These are phyloP conservation scores for Empis livida DNA, from an alignment of 2,888 invertebrate genomes.

Conservation along the genomic window DNA sequence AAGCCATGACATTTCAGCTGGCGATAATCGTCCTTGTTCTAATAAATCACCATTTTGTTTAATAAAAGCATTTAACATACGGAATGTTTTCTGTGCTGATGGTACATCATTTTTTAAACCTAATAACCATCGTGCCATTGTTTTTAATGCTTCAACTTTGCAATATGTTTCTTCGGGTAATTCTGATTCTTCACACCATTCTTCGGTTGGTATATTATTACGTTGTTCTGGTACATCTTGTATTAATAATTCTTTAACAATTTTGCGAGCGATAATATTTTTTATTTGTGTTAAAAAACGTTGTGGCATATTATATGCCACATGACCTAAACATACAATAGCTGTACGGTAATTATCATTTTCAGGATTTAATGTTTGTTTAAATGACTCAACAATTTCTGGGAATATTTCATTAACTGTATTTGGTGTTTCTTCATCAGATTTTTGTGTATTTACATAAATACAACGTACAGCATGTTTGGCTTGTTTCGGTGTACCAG, in stretches of 20 bases:
- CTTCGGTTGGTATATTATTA: conserved; percentile 24
- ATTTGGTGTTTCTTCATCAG: conserved; percentile 12
- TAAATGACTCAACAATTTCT: conserved; percentile 67
- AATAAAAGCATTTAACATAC: conserved; percentile 89
- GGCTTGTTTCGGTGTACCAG: conserved; percentile 88
- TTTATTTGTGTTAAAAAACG: conserved; percentile 83
- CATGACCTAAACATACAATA: conserved; percentile 87
- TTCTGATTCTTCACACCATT: conserved; percentile 77
- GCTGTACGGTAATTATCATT: conserved; percentile 82
- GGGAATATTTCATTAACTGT: conserved; percentile 59
- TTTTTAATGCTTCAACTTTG: conserved; percentile 88
- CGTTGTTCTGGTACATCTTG: conserved; percentile 53
- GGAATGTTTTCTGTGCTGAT: conserved; percentile 85
- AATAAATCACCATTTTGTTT: conserved; percentile 78
- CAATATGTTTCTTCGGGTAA: conserved; percentile 83
- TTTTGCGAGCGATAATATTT: conserved; percentile 86
- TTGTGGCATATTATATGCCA: conserved; percentile 83
- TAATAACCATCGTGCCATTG: conserved; percentile 91
- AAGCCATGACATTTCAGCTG: conserved; percentile 87
- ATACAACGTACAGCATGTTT: conserved; percentile 93
- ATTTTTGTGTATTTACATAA: conserved; percentile 54
- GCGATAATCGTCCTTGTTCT: conserved; percentile 59
- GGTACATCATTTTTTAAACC: conserved; percentile 79
- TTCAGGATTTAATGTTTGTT: conserved; percentile 57
- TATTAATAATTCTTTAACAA: conserved; percentile 89